phyloP scores from a whole-genome alignment of 2,797 vertebrate genomes.

The Anabas testudineus region DNA sequence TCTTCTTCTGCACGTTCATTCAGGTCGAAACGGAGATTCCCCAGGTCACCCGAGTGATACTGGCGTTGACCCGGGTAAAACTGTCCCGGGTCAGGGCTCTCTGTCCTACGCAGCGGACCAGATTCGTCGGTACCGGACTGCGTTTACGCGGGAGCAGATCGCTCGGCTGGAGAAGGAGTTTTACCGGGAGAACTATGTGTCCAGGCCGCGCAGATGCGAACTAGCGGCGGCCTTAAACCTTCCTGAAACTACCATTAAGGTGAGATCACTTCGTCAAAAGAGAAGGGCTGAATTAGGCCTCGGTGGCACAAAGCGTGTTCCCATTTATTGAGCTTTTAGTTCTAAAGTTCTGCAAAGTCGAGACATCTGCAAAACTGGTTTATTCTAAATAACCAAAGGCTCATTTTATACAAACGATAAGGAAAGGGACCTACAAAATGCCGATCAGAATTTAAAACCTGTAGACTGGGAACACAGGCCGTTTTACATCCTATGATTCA shows the following conservation, averaged over 20 bases:
- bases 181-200: slow-evolving; percentile 98
- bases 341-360: neutral
- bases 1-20: slow-evolving; percentile 32
- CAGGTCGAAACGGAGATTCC: slow-evolving; percentile 81
- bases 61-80: slow-evolving; percentile 77
- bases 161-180: slow-evolving; percentile 97
- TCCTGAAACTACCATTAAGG: slow-evolving; percentile 99
- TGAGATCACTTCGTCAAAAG: slow-evolving; percentile 59
- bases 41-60: slow-evolving; percentile 74
- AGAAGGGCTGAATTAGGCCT: slow-evolving; percentile 20
- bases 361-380: neutral
- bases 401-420: neutral
- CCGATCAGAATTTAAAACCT: neutral
- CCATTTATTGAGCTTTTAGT: neutral
- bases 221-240: slow-evolving; percentile 96
- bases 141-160: slow-evolving; percentile 98
- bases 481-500: too few species aligned
- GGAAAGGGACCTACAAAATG: neutral
- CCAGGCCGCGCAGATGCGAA: slow-evolving; percentile 95
- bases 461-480: neutral
- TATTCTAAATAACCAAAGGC: neutral
- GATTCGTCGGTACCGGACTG: slow-evolving; percentile 97
- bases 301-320: neutral
- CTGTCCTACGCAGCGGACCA: slow-evolving; percentile 93
- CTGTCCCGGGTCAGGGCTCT: slow-evolving; percentile 84